Evolutionary conservation across 2,113 vertebrate species (phyloP).

Genomic region (Labeo catla): DNA sequence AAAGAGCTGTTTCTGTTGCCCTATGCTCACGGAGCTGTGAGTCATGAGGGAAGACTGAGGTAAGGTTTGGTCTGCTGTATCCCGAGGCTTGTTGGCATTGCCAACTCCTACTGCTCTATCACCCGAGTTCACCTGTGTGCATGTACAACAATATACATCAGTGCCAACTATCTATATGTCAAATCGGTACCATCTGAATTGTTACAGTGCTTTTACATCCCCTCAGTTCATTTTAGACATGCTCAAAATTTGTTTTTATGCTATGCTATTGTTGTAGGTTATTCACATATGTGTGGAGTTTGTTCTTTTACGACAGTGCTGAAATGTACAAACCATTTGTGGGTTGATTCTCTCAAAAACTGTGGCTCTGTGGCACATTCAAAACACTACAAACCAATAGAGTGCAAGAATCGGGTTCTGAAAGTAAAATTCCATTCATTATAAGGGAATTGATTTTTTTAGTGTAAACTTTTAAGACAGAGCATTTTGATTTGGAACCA

Average conservation of each 20-base stretch:
- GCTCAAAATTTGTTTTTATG: neutral
- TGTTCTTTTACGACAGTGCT: too few species aligned
- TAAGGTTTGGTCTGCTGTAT: constrained; percentile 1
- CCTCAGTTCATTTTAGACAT: neutral
- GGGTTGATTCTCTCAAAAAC: too few species aligned
- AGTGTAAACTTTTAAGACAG: too few species aligned
- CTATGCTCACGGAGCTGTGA: constrained; percentile 1
- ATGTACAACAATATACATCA: constrained; percentile 13
- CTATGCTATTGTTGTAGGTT: too few species aligned
- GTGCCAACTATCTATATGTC: neutral
- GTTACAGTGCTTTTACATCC: neutral
- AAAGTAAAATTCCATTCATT: too few species aligned
- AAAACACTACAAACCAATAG: too few species aligned
- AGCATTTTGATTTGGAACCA: too few species aligned
- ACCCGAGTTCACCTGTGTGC: constrained; percentile 40
- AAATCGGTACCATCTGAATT: neutral
- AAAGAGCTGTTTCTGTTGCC: constrained; percentile 49
- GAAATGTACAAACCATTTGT: too few species aligned
- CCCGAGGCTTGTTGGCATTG: constrained; percentile 5
- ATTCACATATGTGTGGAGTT: too few species aligned
- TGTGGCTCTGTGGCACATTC: too few species aligned
- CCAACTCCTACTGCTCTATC: neutral
- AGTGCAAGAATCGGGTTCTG: too few species aligned
- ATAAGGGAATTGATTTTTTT: neutral
- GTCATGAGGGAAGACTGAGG: constrained; percentile 12